phyloP scores from a whole-genome alignment of 2,888 invertebrate genomes.

The Malacosoma neustria region DNA sequence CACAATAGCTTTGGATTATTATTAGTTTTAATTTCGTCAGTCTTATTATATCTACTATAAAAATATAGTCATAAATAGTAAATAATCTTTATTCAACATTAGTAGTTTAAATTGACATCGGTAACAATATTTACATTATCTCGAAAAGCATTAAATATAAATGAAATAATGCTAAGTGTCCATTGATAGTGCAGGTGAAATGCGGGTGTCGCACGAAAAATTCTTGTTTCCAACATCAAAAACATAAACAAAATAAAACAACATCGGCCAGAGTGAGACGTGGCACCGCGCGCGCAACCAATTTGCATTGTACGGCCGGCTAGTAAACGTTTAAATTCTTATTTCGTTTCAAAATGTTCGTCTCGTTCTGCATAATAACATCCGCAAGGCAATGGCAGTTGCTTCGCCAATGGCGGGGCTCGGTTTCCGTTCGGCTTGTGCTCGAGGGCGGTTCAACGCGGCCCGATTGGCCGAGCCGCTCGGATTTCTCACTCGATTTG shows the following conservation, averaged over 20 bases:
- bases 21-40: too few species aligned
- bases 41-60: too few species aligned
- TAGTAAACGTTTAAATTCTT: constrained; percentile 71
- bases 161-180: constrained; percentile 35
- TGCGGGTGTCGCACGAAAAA: constrained; percentile 35
- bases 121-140: constrained; percentile 4
- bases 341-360: constrained; percentile 64
- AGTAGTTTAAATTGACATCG: constrained; percentile 6
- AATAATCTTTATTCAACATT: too few species aligned
- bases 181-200: constrained; percentile 34
- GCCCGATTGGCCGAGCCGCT: constrained; percentile 49
- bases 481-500: constrained; percentile 69
- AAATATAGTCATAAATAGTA: too few species aligned
- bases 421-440: constrained; percentile 39
- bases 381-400: constrained; percentile 72
- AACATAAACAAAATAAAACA: constrained; percentile 40
- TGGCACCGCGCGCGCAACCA: constrained; percentile 58
- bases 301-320: constrained; percentile 65
- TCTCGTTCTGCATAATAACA: constrained; percentile 72
- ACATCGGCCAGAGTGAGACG: constrained; percentile 50
- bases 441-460: constrained; percentile 63
- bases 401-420: constrained; percentile 64
- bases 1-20: too few species aligned
- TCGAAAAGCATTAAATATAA: constrained; percentile 25
- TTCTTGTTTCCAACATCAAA: constrained; percentile 36